phyloP scores from a whole-genome alignment of 2,888 invertebrate species.

The Lepidocyrtoides sp. region DNA sequence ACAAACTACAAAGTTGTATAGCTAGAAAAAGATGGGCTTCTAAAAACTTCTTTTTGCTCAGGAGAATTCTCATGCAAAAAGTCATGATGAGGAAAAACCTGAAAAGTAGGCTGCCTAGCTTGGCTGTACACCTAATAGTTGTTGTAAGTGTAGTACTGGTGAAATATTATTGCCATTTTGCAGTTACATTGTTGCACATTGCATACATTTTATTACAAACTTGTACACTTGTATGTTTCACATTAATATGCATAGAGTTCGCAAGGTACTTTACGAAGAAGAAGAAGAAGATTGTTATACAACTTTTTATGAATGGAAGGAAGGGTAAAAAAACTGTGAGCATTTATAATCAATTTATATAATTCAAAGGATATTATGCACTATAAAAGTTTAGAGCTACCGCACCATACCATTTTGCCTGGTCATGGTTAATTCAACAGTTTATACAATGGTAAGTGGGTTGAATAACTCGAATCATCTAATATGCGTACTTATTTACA shows the following conservation, averaged over 20 bases:
- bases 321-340: background rate
- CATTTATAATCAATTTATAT: too few relatives aligned
- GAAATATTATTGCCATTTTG: slow-evolving; percentile 37
- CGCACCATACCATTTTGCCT: background rate
- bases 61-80: background rate
- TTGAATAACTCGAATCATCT: background rate
- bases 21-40: background rate
- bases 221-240: background rate
- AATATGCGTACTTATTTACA: background rate
- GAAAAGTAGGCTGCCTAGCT: slow-evolving; percentile 70
- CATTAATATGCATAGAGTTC: too few relatives aligned
- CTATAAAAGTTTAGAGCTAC: background rate
- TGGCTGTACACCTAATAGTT: too few relatives aligned
- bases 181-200: background rate
- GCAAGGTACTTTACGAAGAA: too few relatives aligned
- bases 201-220: background rate
- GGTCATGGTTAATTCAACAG: background rate
- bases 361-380: background rate
- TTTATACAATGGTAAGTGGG: background rate
- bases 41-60: background rate
- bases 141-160: background rate
- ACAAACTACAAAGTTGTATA: background rate
- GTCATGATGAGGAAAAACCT: slow-evolving; percentile 53
- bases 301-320: slow-evolving; percentile 30
- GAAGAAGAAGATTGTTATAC: background rate